Base-by-base conservation (phyloP, 2,888 invertebrate genomes). In the Pardosa pseudoannulata region DNA sequence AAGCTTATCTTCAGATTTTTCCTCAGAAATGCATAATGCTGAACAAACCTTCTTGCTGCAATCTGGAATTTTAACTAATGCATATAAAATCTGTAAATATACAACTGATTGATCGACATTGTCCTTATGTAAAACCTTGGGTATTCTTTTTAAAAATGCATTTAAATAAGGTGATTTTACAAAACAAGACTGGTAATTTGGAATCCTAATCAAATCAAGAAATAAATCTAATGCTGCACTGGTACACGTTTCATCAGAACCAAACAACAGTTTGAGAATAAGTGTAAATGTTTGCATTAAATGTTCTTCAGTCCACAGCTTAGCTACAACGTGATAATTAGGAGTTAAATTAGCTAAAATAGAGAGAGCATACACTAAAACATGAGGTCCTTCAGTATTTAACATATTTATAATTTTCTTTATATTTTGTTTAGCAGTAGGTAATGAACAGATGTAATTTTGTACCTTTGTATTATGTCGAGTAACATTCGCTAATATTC, bases 251-350 rank as follows among this genome's bases (percentile, higher is more conserved):
- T 67, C 41, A 36, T 72, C 78, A 9, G 50, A 67, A 41, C 78
- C 65, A 67, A 78, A 78, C 16, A 85, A 23, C n/a, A 85, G 29
- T 31, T 73, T 85, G 7, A 73, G 56, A 31, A 78, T 85, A 9
- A 85, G 56, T 16, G 72, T 78, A 72, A 85, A 85, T 11, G 83
- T 85, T 28, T 50, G 36, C 56, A 39, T 85, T n/a, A 85, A 65
- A 62, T 85, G 78, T 9, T 85, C 78, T 29, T 85, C 83, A 29
- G 83, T 78, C 83, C 83, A 85, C n/a, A 85, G 9, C 11, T 78
- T 78, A 23, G 65, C 28, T 9, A 67, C 72, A 23, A 78, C 31
- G 13, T 23, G 28, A 39, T 78, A 67, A 27, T 68, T 67, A 27
- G 78, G 78, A 7, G 83, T 39, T 23, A 85, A 71, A 56, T 67